Base-by-base conservation (phyloP, 2,797 vertebrate genomes). In the Gallirallus australis region DNA sequence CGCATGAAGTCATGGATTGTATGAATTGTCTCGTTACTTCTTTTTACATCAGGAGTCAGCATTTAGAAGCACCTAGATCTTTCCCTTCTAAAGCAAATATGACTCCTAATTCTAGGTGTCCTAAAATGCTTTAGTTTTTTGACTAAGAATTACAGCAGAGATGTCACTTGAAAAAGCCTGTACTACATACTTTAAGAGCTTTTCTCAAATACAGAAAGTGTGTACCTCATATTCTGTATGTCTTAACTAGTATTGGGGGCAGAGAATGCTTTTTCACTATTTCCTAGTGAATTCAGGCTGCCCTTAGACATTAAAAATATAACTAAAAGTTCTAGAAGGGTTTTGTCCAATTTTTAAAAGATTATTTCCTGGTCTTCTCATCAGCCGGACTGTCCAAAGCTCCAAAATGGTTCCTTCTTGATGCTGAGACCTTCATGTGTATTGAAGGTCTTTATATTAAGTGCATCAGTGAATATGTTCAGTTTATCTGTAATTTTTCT, bases 11-110 rank as follows among this genome's bases (percentile, higher is more conserved):
- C 31, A 10, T 64, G 39, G 31, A 35, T 83, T 81, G 6, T 15
- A 30, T 1, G 2, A 73, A 21, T 72, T 82, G 6, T 52, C 39
- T 68, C 1, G 1, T 31, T 63, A 17, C 42, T 45, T 6, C 0
- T 15, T 64, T 60, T 73, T 54, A 25, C 25, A 28, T 40, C 27
- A 80, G 48, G 16, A 81, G 20, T 75, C 19, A 28, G 15, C 24
- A 28, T 0, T 60, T 81, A 70, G 52, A 73, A 89, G 13, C 35
- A 57, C 40, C 15, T 61, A n/a, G 37, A 31, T 63, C 6, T 77
- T 19, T 79, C 27, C 15, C 14, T 82, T 59, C 5, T 11, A 27
- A 71, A 35, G 30, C 66, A 19, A 81, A 25, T 71, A 18, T 14
- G 24, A 31, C n/a, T 61, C 24, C 10, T 90, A 21, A 52, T 72